phyloP scores from a whole-genome alignment of 2,888 invertebrate species.

The Ommatoiulus sabulosus region DNA sequence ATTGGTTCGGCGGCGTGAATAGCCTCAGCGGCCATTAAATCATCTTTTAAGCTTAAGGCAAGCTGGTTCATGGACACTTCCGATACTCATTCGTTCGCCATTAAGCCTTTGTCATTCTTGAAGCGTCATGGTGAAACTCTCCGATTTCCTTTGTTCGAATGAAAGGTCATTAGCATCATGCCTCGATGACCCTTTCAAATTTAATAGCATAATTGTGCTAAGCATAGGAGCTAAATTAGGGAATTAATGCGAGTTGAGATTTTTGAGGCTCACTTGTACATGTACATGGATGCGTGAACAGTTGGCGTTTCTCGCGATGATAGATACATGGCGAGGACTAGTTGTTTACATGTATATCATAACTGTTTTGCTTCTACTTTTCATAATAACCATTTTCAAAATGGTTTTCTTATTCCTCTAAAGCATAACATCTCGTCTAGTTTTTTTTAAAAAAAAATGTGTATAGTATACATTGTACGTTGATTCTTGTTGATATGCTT shows the following conservation, averaged over 20 bases:
- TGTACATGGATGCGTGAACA: not conserved
- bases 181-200: not conserved
- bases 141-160: slow-evolving; percentile 35
- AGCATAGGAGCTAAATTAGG: not conserved
- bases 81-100: not conserved
- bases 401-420: too few species aligned
- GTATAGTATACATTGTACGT: too few species aligned
- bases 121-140: not conserved
- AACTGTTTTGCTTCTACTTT: too few species aligned
- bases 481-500: too few species aligned
- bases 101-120: not conserved
- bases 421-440: too few species aligned
- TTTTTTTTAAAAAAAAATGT: too few species aligned
- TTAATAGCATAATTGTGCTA: not conserved
- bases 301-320: not conserved
- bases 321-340: not conserved
- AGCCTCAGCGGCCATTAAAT: not conserved
- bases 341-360: not conserved
- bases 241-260: not conserved
- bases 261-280: not conserved
- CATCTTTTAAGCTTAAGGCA: not conserved
- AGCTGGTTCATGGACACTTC: not conserved
- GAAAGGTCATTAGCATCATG: not conserved
- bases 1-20: not conserved
- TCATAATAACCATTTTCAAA: too few species aligned